Conservation (phyloP, 2,797 vertebrate species). For the Trachops cirrhosus region DNA sequence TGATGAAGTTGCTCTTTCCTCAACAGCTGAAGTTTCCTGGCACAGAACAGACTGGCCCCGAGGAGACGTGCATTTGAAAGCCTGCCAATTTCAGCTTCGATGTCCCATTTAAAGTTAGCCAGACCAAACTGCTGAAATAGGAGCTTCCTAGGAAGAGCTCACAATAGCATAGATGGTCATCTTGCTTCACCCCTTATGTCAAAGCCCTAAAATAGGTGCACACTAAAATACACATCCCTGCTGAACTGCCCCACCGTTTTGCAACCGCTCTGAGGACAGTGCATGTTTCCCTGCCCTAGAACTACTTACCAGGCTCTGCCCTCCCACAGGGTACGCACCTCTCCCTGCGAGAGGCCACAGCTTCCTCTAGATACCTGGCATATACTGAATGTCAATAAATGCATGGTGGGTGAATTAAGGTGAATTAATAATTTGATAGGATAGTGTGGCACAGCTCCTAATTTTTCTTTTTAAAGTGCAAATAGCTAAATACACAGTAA, state of each 20-base stretch:
- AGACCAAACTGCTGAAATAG: background rate
- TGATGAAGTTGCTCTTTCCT: background rate
- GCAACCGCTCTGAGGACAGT: background rate
- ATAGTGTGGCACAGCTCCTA: background rate
- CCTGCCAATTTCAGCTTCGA: slow-evolving; percentile 8
- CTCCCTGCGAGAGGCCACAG: background rate
- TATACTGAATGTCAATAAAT: background rate
- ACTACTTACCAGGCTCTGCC: background rate
- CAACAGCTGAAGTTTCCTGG: background rate
- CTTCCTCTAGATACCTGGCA: background rate
- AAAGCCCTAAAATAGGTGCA: background rate
- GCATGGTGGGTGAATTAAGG: background rate
- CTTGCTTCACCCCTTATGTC: background rate
- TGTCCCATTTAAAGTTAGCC: slow-evolving; percentile 28
- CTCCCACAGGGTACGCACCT: background rate
- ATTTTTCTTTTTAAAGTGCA: background rate
- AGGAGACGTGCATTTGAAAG: background rate
- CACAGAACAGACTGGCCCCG: background rate
- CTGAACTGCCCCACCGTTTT: background rate
- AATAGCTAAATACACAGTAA: background rate
- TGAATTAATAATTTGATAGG: background rate
- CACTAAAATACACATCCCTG: background rate
- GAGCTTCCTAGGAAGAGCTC: slow-evolving; percentile 7
- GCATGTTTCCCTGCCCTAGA: background rate
- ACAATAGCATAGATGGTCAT: background rate